Evolutionary conservation across 2,797 vertebrate species (phyloP), one percentile per base, ranked within the genome.

Genomic region (Sandelia bainsii): DNA sequence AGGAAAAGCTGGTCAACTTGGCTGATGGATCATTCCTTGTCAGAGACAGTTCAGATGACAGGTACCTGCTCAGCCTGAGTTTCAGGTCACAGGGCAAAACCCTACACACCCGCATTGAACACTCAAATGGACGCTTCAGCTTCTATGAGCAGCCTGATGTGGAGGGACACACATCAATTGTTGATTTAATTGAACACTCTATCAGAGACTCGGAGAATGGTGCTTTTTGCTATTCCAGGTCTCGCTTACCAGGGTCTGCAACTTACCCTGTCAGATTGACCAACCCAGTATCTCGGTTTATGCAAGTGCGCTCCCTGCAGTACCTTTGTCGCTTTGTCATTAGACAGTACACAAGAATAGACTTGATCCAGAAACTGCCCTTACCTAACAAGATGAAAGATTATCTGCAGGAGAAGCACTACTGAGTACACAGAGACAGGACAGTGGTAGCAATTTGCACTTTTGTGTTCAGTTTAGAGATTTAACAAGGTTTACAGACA

Each of bases 351-450:
- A 99, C 98, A 42, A 93, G 98, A 69, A 99, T 99, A 96, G 98
- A 99, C 94, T 92, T 99, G 76, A 99, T 99, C 91, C 98, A 98
- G 91, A 99, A 99, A 96, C 96, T 99, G 95, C 98, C 98, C 95
- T 95, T 99, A 95, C 98, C 98, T 90, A 99, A 97, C 96, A 99
- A 99, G 94, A 99, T 99, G 98, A 99, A 99, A 97, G 98, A 99
- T 95, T 99, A 99, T 90, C 94, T 99, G 94, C 98, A 99, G 95
- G 98, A 99, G 95, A 99, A 99, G 95, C 98, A 98, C 98, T 99
- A 99, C 97, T 99, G 97, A 99, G 87, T 79, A 90, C 81, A 91
- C 87, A 90, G 67, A 93, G 67, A 93, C 85, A 90, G 91, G 92
- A 93, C 95, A 89, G 90, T 85, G 89, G 94, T 96, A 94, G 95